These are phyloP conservation scores for Morus bassanus DNA, from an alignment of 2,797 vertebrate genomes.

Conservation along the genomic window DNA sequence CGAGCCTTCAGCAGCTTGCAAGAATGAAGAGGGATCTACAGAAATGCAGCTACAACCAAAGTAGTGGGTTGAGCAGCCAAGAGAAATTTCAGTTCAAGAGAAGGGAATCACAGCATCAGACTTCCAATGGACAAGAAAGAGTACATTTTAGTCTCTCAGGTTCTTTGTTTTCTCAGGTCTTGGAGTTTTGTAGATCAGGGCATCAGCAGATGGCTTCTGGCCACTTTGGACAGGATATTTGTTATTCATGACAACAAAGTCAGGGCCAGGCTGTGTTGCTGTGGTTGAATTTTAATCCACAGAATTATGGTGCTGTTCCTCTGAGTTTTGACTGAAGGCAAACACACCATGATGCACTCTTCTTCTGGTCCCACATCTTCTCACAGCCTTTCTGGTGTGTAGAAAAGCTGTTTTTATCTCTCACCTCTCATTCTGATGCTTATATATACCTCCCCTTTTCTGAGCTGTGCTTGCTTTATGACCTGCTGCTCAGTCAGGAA, in stretches of 20 bases:
- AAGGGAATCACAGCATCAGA: too few relatives aligned
- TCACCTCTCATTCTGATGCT: neutral
- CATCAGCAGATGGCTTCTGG: neutral
- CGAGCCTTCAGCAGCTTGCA: neutral
- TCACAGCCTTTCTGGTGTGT: neutral
- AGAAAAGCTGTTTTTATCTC: conserved; percentile 6
- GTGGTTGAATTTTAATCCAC: neutral
- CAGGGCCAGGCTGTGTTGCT: neutral
- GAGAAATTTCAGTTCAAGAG: too few relatives aligned
- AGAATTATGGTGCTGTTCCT: neutral
- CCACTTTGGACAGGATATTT: neutral
- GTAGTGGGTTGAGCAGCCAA: neutral
- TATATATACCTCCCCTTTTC: neutral
- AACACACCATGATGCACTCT: neutral
- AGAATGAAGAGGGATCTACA: neutral
- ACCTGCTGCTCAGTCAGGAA: neutral
- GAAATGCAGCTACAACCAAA: neutral
- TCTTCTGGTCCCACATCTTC: neutral
- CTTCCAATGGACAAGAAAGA: neutral
- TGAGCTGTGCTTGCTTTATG: neutral
- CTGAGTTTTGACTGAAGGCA: neutral
- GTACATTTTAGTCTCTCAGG: neutral
- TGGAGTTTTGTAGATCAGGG: neutral
- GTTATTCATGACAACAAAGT: neutral
- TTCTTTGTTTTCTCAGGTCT: neutral